These are phyloP conservation scores for Beroe forskalii DNA, from an alignment of 37 sponge, comb jelly and placozoan genomes.

Conservation along the genomic window DNA sequence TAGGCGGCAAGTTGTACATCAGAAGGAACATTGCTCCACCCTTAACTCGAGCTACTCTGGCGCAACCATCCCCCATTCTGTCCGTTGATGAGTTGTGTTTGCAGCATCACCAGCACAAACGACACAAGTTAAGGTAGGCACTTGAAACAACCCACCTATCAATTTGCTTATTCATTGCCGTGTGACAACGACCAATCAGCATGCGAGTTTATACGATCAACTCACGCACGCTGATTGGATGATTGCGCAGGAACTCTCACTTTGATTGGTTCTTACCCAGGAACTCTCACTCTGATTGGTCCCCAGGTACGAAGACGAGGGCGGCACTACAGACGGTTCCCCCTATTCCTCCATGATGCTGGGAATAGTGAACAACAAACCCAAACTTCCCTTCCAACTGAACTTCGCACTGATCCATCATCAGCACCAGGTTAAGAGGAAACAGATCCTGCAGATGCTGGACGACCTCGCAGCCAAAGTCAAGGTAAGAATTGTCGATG, in stretches of 20 bases:
- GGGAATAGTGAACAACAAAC: slow-evolving; percentile 44
- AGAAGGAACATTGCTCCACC: neutral
- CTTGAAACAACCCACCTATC: no score
- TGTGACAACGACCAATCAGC: no score
- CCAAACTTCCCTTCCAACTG: neutral
- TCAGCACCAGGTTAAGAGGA: slow-evolving; percentile 28
- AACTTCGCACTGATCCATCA: neutral
- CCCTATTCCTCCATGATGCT: slow-evolving; percentile 32
- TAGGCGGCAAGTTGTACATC: slow-evolving; percentile 13
- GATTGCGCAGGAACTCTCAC: no score
- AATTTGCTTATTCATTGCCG: no score
- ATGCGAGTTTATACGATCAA: no score
- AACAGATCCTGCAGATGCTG: neutral
- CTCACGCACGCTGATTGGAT: no score
- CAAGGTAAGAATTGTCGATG: slow-evolving; percentile 1
- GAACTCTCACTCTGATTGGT: no score
- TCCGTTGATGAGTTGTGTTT: slow-evolving; percentile 48
- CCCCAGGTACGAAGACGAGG: slow-evolving; percentile 4
- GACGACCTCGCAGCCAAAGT: slow-evolving; percentile 4
- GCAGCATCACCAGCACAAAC: slow-evolving; percentile 36
- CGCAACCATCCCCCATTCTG: neutral
- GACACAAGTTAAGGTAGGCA: slow-evolving; percentile 24
- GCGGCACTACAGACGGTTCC: neutral
- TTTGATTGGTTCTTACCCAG: no score
- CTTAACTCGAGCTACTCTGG: neutral